A percentile compares a stretch with the other conserved stretches of the same genome.
These are phyloP conservation scores for Amblyjoppa fuscipennis DNA, from an alignment of 2,888 invertebrate species.

Conservation along the genomic window DNA sequence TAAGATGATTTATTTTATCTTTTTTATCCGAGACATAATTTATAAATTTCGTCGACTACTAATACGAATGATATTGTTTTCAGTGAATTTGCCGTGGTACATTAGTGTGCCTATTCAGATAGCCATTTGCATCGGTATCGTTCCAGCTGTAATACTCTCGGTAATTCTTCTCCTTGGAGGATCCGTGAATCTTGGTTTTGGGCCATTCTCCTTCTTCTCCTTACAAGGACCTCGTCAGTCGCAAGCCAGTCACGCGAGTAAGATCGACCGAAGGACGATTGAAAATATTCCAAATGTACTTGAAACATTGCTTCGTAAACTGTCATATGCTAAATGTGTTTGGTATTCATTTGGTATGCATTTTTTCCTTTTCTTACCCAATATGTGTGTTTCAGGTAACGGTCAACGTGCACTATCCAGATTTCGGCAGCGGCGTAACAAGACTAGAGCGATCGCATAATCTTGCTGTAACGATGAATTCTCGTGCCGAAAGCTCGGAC, in stretches of 20 bases:
- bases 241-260: constrained; percentile 49
- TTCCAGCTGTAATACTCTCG: constrained; percentile 49
- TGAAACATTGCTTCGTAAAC: constrained; percentile 5
- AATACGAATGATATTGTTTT: constrained; percentile 35
- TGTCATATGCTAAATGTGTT: neutral
- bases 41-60: neutral
- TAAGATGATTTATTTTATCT: constrained; percentile 62
- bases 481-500: neutral
- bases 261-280: constrained; percentile 69
- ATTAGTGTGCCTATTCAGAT: constrained; percentile 57
- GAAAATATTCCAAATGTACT: constrained; percentile 73
- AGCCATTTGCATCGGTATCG: constrained; percentile 12
- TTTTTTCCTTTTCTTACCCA: neutral
- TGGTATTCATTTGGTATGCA: neutral
- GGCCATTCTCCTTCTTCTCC: constrained; percentile 74
- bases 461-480: neutral
- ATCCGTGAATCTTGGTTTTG: constrained; percentile 73
- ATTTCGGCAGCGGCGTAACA: neutral
- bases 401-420: neutral
- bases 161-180: constrained; percentile 72
- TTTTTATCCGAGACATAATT: neutral
- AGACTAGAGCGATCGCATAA: neutral
- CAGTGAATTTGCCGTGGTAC: constrained; percentile 72
- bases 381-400: constrained; percentile 15
- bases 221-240: constrained; percentile 48